Percentiles rank a stretch among this genome's conserved stretches.
Evolutionary conservation across 2,797 vertebrate species (phyloP).

Genomic region (Clarias laeviceps): DNA sequence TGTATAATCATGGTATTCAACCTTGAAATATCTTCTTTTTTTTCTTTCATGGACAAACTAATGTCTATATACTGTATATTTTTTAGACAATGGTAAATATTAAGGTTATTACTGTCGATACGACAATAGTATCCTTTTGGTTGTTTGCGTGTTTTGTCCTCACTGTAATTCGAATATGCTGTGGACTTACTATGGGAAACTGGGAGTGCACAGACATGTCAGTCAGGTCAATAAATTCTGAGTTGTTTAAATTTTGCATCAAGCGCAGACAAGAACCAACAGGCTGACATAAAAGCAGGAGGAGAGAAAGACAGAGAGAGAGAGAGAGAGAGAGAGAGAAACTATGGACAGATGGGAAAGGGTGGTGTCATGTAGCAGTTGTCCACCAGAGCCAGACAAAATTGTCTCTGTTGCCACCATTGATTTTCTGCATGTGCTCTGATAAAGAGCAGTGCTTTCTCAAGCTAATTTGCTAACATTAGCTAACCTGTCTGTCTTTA

Average conservation of each 20-base stretch:
- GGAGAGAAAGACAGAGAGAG: neutral
- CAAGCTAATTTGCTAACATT: neutral
- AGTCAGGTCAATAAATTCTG: neutral
- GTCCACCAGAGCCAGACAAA: neutral
- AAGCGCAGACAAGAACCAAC: neutral
- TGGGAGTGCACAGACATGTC: neutral
- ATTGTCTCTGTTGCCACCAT: constrained; percentile 1
- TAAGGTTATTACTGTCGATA: neutral
- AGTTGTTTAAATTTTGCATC: neutral
- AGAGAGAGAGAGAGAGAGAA: constrained; percentile 4
- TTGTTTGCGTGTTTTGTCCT: neutral
- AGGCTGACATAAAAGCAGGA: neutral
- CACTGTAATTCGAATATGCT: neutral
- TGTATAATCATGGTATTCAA: neutral
- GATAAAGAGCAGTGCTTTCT: neutral
- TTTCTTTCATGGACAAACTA: neutral
- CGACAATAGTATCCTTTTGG: neutral
- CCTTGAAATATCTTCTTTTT: neutral
- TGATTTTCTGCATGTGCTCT: constrained; percentile 19
- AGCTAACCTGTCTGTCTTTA: neutral
- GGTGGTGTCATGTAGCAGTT: neutral
- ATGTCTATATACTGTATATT: neutral
- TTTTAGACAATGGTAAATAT: neutral
- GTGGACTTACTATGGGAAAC: neutral
- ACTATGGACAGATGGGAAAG: neutral